A percentile compares a stretch with the other conserved stretches of the same genome.
These are phyloP conservation scores for Myanophis thanlyinensis DNA, from an alignment of 2,113 vertebrate genomes.

Conservation along the genomic window DNA sequence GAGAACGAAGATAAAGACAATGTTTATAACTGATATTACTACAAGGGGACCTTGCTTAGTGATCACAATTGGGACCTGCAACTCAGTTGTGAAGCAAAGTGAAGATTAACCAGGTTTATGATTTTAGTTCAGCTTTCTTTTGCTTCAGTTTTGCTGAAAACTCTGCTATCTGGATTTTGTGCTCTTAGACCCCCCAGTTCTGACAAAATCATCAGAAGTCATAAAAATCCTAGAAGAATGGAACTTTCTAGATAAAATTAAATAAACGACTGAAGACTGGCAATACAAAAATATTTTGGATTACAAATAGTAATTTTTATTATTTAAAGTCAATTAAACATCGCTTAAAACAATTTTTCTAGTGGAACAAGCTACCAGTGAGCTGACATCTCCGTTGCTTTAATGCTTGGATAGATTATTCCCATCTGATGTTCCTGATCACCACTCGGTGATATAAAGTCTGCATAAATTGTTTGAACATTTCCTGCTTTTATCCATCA, in stretches of 20 bases:
- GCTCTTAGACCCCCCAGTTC: not conserved
- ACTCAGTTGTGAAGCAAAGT: not conserved
- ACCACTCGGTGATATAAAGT: not conserved
- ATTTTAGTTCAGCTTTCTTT: not conserved
- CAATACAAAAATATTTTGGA: not conserved
- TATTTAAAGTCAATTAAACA: not conserved
- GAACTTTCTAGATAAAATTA: not conserved
- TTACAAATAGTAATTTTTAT: not conserved
- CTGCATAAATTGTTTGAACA: not conserved
- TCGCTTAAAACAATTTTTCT: not conserved
- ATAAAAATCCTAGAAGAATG: not conserved
- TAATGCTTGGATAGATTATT: not conserved
- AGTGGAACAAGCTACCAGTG: not conserved
- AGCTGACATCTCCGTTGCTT: not conserved
- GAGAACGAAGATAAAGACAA: not conserved
- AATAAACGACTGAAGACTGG: not conserved
- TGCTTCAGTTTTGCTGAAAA: not conserved
- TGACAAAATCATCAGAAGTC: not conserved
- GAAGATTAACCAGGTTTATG: not conserved
- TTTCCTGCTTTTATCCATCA: not conserved
- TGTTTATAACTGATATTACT: not conserved
- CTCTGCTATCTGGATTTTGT: not conserved
- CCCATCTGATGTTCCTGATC: not conserved
- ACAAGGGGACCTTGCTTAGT: not conserved
- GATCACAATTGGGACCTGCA: not conserved